Conservation (phyloP, 2,888 invertebrate species). For the Drosophila quinaria region DNA sequence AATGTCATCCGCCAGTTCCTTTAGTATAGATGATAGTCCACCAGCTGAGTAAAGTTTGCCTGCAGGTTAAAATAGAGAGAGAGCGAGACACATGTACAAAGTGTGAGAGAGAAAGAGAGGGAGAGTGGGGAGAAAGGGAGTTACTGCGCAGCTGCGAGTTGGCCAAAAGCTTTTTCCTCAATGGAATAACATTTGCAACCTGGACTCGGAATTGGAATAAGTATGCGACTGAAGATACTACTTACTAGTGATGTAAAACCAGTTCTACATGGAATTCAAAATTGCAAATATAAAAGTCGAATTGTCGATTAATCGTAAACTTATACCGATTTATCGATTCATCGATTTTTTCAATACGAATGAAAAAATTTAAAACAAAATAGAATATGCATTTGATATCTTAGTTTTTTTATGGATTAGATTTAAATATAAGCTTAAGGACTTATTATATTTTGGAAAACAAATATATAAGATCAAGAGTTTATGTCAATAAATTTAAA, state of each 20-base stretch:
- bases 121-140: slow-evolving; percentile 11
- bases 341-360: too few relatives aligned
- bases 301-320: too few relatives aligned
- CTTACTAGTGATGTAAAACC: slow-evolving; percentile 79
- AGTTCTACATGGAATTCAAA: too few relatives aligned
- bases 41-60: slow-evolving; percentile 85
- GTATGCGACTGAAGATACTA: slow-evolving; percentile 20
- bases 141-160: slow-evolving; percentile 50
- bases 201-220: neutral
- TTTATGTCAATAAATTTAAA: too few relatives aligned
- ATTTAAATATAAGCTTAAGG: too few relatives aligned
- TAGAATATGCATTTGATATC: too few relatives aligned
- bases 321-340: too few relatives aligned
- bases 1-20: slow-evolving; percentile 86
- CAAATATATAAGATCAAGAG: too few relatives aligned
- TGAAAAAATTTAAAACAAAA: too few relatives aligned
- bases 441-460: too few relatives aligned
- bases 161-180: slow-evolving; percentile 56
- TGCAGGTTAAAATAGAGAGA: slow-evolving; percentile 41
- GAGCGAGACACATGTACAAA: slow-evolving; percentile 1
- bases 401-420: too few relatives aligned
- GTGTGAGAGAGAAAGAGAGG: neutral
- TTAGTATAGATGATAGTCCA: slow-evolving; percentile 85
- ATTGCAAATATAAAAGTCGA: too few relatives aligned
- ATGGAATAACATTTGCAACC: slow-evolving; percentile 38